Conservation (phyloP, 2,113 vertebrate genomes). For the Oryzias javanicus region DNA sequence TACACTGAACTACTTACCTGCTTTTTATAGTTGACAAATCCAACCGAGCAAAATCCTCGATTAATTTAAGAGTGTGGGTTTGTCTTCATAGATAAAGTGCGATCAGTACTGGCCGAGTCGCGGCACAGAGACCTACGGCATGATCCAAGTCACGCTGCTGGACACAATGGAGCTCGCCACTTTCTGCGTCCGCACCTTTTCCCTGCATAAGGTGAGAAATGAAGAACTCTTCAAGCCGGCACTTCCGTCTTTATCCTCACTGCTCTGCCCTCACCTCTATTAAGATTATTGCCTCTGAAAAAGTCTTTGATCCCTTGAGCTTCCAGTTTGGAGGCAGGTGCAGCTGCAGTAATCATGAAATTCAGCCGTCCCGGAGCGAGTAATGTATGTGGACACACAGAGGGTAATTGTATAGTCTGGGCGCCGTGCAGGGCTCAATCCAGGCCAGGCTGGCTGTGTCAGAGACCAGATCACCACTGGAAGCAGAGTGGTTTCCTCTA, state of each 20-base stretch:
- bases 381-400: constrained; percentile 2
- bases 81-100: constrained; percentile 85
- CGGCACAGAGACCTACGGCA: constrained; percentile 90
- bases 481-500: constrained; percentile 49
- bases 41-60: background rate
- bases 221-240: background rate
- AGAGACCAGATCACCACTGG: constrained; percentile 60
- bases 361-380: constrained; percentile 6
- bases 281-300: constrained; percentile 7
- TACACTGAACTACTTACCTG: background rate
- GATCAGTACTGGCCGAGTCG: constrained; percentile 98
- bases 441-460: constrained; percentile 49
- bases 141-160: constrained; percentile 89
- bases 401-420: constrained; percentile 43
- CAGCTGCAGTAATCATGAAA: constrained; percentile 22
- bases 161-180: constrained; percentile 95
- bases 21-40: background rate
- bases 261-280: constrained; percentile 7
- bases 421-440: constrained; percentile 37
- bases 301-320: constrained; percentile 19
- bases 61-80: background rate
- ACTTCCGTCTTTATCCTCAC: background rate
- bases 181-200: constrained; percentile 90
- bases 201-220: constrained; percentile 88
- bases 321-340: constrained; percentile 14